phyloP scores from a whole-genome alignment of 2,888 invertebrate genomes.

The Agonopterix alstromeriana region DNA sequence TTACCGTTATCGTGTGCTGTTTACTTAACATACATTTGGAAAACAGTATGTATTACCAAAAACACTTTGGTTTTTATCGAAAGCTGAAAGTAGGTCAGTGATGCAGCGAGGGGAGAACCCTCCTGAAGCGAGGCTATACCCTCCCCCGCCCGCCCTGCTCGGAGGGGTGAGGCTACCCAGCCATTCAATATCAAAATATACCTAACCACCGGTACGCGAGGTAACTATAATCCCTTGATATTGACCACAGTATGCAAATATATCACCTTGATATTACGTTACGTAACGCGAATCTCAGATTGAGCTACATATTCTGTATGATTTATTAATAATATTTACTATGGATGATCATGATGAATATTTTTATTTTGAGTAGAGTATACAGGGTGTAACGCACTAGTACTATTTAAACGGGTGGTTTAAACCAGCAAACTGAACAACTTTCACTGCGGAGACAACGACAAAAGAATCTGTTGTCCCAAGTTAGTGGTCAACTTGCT shows the following conservation, averaged over 20 bases:
- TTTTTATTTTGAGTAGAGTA: too few species aligned
- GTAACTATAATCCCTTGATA: slow-evolving; percentile 1
- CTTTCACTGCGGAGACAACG: too few species aligned
- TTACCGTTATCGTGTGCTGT: neutral
- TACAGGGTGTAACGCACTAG: too few species aligned
- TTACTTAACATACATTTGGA: neutral
- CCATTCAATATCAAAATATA: slow-evolving; percentile 15
- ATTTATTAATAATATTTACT: too few species aligned
- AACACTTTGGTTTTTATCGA: slow-evolving; percentile 17
- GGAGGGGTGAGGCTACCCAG: neutral
- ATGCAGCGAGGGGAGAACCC: slow-evolving; percentile 54
- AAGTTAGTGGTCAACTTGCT: too few species aligned
- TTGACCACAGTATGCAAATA: slow-evolving; percentile 1
- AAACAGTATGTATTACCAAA: neutral
- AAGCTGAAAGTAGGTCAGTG: slow-evolving; percentile 61
- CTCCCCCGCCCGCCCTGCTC: slow-evolving; percentile 14
- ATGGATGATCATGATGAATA: too few species aligned
- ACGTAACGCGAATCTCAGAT: neutral
- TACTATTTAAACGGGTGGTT: too few species aligned
- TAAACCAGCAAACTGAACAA: too few species aligned
- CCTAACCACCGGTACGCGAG: neutral
- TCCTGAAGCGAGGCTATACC: slow-evolving; percentile 21
- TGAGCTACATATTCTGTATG: too few species aligned
- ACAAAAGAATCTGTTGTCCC: too few species aligned
- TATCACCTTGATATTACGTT: neutral